phyloP scores from a whole-genome alignment of 2,113 vertebrate genomes.

The Empidonax traillii region DNA sequence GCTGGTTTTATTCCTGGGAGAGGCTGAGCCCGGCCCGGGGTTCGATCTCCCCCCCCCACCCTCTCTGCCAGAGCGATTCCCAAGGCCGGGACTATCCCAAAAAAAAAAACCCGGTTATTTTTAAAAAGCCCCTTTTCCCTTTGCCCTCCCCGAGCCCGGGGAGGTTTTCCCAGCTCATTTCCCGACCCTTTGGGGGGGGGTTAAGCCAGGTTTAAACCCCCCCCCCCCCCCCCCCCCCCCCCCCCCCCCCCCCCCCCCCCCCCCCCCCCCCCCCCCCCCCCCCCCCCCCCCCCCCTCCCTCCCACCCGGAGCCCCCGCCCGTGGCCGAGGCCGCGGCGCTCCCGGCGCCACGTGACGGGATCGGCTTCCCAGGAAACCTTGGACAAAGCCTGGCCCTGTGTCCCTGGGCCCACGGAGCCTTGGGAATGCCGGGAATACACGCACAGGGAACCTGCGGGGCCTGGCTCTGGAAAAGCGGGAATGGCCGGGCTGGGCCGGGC shows the following conservation, averaged over 20 bases:
- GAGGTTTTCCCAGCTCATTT: not conserved
- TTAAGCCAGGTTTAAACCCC: not conserved
- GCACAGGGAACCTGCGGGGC: no score
- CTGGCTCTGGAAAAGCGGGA: no score
- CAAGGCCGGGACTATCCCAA: not conserved
- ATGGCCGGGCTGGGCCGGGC: no score
- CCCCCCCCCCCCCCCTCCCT: not conserved
- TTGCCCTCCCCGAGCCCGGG: not conserved
- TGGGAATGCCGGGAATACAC: not conserved
- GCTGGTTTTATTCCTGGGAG: no score
- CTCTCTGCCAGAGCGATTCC: not conserved
- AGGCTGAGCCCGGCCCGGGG: no score
- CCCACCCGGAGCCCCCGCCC: not conserved
- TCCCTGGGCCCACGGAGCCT: not conserved
- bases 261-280: not conserved
- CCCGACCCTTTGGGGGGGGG: not conserved
- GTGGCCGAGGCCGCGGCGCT: not conserved
- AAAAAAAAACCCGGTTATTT: not conserved
- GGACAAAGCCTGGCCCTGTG: not conserved
- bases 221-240: no score
- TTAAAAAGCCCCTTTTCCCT: slow-evolving; percentile 25
- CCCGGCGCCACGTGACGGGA: not conserved
- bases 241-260: no score
- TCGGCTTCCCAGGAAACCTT: slow-evolving; percentile 7
- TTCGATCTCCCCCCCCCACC: no score